phyloP scores from a whole-genome alignment of 2,113 vertebrate genomes.

The Crocuta crocuta region DNA sequence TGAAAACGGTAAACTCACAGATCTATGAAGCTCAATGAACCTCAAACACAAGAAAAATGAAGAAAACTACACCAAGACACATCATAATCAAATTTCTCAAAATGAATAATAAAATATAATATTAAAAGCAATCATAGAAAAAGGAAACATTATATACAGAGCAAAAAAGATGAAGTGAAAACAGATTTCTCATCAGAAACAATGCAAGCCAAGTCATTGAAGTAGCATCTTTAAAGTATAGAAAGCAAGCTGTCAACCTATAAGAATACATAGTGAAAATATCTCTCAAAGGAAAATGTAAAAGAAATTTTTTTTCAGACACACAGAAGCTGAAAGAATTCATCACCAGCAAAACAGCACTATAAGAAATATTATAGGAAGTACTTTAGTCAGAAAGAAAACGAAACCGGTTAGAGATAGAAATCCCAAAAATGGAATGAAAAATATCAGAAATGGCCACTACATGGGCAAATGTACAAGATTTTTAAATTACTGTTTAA shows the following conservation, averaged over 20 bases:
- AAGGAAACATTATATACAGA: not conserved
- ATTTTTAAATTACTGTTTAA: slow-evolving; percentile 28
- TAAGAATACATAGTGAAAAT: slow-evolving; percentile 40
- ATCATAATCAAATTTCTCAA: not conserved
- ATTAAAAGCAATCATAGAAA: not conserved
- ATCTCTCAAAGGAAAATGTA: slow-evolving; percentile 10
- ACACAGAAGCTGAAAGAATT: not conserved
- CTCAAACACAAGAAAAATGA: slow-evolving; percentile 44
- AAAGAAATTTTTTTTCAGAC: not conserved
- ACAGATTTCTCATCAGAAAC: not conserved
- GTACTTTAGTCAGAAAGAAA: not conserved
- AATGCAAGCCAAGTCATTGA: not conserved
- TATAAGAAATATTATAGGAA: slow-evolving; percentile 31
- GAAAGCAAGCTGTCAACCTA: slow-evolving; percentile 46
- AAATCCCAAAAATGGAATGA: not conserved
- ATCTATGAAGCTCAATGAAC: slow-evolving; percentile 7
- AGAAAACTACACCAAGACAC: not conserved
- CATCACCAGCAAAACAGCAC: not conserved
- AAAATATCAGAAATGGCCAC: not conserved
- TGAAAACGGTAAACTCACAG: slow-evolving; percentile 36
- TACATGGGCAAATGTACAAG: not conserved
- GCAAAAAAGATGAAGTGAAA: slow-evolving; percentile 17
- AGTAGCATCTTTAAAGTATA: slow-evolving; percentile 28
- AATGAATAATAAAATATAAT: slow-evolving; percentile 13
- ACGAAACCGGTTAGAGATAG: slow-evolving; percentile 20